phyloP scores from a whole-genome alignment of 1,140 invertebrate genomes.

The Musca domestica region DNA sequence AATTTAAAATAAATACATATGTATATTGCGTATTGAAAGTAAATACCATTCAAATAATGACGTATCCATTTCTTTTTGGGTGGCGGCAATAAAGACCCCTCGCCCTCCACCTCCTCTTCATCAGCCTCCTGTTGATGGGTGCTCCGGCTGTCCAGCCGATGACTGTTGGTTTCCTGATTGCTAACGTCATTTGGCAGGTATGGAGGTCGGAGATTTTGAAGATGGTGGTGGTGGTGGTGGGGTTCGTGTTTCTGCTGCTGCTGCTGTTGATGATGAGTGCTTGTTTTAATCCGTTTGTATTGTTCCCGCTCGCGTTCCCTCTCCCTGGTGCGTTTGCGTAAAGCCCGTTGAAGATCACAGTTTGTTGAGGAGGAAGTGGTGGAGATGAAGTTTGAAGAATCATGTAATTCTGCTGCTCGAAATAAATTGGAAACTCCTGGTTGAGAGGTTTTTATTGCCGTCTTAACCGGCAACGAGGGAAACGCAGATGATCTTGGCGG shows the following conservation, averaged over 20 bases:
- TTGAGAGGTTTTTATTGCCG: no score
- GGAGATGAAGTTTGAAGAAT: no score
- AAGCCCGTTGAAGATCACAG: background rate
- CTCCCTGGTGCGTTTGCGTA: background rate
- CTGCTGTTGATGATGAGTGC: no score
- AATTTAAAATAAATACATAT: background rate
- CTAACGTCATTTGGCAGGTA: background rate
- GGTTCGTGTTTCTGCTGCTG: background rate
- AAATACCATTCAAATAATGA: constrained; percentile 23
- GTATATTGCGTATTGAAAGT: background rate
- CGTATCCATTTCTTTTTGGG: constrained; percentile 26
- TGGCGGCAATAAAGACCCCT: constrained; percentile 9
- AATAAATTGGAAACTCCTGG: no score
- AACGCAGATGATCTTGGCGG: no score
- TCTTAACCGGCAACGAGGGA: no score
- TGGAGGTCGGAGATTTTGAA: background rate
- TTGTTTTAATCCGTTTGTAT: no score
- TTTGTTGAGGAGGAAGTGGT: no score
- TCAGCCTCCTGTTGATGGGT: background rate
- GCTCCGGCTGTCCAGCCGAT: background rate
- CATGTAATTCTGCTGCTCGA: no score
- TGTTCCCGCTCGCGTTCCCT: no score
- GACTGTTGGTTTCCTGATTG: background rate
- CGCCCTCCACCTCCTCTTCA: background rate
- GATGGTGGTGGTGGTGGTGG: background rate